phyloP scores from a whole-genome alignment of 2,113 vertebrate genomes.

The Gnathonemus echidnorhynchus region DNA sequence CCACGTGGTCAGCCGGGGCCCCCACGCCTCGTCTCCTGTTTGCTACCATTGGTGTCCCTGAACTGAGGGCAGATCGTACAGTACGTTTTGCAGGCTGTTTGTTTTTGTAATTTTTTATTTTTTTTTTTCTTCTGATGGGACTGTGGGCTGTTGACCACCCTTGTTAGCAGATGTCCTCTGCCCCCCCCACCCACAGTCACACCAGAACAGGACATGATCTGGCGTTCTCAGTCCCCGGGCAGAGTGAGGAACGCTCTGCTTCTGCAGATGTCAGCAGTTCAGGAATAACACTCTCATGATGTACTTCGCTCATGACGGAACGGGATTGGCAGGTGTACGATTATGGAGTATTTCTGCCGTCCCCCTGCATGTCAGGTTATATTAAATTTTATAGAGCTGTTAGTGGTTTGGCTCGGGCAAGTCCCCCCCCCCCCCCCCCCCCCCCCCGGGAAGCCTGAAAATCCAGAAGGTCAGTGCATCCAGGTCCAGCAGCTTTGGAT shows the following conservation, averaged over 20 bases:
- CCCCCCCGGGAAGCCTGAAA: background rate
- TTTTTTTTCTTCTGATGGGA: background rate
- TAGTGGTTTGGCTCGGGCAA: background rate
- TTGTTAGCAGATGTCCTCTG: constrained; percentile 8
- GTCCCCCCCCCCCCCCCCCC: background rate
- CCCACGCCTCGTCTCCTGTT: constrained; percentile 7
- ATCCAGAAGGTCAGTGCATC: background rate
- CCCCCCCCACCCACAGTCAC: background rate
- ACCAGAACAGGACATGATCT: constrained; percentile 12
- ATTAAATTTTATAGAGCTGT: background rate
- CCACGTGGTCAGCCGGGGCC: background rate
- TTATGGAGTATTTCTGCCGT: background rate
- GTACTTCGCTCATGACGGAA: background rate
- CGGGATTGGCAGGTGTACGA: background rate
- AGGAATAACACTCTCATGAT: background rate
- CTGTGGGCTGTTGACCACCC: background rate
- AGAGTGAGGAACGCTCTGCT: constrained; percentile 5
- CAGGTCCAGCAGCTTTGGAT: background rate
- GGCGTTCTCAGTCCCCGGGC: background rate
- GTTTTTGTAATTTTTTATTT: background rate
- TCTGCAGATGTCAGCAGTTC: constrained; percentile 24
- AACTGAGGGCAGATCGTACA: constrained; percentile 7
- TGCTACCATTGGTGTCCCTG: background rate
- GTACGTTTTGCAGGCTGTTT: constrained; percentile 3
- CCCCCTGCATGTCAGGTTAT: background rate